These are phyloP conservation scores for Quadriops clusia DNA, from an alignment of 2,888 invertebrate genomes.

Conservation along the genomic window DNA sequence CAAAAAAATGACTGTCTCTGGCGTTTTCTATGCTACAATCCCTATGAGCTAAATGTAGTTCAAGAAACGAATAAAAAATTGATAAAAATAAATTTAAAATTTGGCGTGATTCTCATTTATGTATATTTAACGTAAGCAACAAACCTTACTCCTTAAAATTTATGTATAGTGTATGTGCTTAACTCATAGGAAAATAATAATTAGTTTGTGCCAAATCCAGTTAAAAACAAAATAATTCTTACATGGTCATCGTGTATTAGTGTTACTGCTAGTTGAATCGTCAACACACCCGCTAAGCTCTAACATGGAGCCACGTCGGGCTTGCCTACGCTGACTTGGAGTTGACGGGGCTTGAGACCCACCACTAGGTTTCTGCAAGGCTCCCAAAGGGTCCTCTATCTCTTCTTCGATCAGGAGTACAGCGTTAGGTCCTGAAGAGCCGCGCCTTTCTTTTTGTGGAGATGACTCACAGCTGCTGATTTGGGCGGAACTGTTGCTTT, in stretches of 20 bases:
- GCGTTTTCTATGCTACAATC: no score
- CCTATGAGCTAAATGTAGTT: no score
- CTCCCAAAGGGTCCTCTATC: conserved; percentile 31
- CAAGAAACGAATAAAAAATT: neutral
- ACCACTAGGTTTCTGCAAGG: conserved; percentile 22
- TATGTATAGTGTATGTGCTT: no score
- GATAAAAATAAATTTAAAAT: conserved; percentile 1
- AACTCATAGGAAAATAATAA: no score
- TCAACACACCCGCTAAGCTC: conserved; percentile 62
- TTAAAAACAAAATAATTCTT: conserved; percentile 23
- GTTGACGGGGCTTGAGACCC: conserved; percentile 50
- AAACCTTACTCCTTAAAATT: no score
- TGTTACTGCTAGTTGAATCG: conserved; percentile 22
- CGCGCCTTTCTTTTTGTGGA: conserved; percentile 31
- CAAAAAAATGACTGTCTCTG: no score
- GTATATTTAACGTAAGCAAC: no score
- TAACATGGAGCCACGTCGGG: conserved; percentile 69
- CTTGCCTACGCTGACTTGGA: conserved; percentile 54
- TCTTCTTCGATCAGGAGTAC: conserved; percentile 51
- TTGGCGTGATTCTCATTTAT: conserved; percentile 5
- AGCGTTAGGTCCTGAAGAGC: conserved; percentile 31
- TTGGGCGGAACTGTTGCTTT: conserved; percentile 63
- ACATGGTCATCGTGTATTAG: conserved; percentile 25
- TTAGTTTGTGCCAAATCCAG: conserved; percentile 14
- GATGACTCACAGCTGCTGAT: conserved; percentile 38